Evolutionary conservation across 1,140 invertebrate species (phyloP).

Genomic region (Penaeus vannamei): DNA sequence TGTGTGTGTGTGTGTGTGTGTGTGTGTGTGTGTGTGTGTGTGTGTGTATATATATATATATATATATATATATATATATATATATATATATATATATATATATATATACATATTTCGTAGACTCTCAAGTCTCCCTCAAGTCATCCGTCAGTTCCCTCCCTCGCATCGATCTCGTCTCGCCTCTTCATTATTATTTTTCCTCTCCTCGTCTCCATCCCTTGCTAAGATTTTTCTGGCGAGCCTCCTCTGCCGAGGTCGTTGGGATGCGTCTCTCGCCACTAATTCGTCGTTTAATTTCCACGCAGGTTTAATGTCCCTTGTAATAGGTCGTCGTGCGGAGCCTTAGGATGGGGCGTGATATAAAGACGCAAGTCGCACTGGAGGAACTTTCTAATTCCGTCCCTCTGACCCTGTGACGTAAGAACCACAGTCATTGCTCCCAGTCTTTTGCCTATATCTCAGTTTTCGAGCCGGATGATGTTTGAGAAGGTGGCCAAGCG

Average conservation of each 20-base stretch:
- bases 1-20: conserved; percentile 29
- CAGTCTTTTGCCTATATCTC: too few relatives aligned
- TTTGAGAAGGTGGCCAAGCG: conserved; percentile 31
- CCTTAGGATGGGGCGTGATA: neutral
- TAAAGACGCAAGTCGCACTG: neutral
- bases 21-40: conserved; percentile 29
- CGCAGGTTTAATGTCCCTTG: conserved; percentile 39
- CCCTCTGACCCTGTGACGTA: too few relatives aligned
- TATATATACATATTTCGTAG: neutral
- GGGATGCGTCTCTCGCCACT: conserved; percentile 35
- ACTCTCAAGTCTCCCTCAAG: too few relatives aligned
- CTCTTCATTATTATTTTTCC: too few relatives aligned
- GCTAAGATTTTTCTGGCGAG: too few relatives aligned
- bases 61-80: conserved; percentile 48
- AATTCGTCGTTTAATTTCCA: conserved; percentile 42
- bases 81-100: conserved; percentile 48
- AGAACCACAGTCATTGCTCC: too few relatives aligned
- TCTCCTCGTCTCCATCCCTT: too few relatives aligned
- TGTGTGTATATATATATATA: conserved; percentile 44
- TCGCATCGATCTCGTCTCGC: too few relatives aligned
- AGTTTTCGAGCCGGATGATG: neutral
- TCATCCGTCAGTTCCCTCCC: too few relatives aligned
- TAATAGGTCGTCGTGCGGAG: conserved; percentile 14
- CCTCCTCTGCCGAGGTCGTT: neutral
- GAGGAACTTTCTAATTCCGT: too few relatives aligned